Evolutionary conservation across 2,888 invertebrate genomes (phyloP), one percentile per base, ranked within the genome.

Genomic region (Drosophila seclusa): DNA sequence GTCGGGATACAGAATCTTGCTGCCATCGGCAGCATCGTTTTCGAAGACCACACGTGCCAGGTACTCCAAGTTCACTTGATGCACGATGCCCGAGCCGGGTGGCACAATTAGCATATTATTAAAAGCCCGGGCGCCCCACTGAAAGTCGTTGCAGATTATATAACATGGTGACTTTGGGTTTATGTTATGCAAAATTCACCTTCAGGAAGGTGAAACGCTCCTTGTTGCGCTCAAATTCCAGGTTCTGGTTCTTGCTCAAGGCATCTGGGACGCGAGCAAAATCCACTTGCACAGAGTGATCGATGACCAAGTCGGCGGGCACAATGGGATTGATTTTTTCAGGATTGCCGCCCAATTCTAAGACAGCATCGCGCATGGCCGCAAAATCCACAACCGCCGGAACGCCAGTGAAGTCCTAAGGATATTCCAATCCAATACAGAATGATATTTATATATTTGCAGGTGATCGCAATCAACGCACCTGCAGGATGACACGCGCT

Each of bases 331-430:
- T 99, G 89, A 99, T 99, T 92, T 96, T 97, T 83, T 98, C 95
- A 0, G 99, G 97, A 94, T 99, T 95, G 0, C 98, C 99, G 0
- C 97, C 97, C 6, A 99, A 94, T 29, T 94, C 94, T 82, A 96
- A 95, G 0, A 99, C 98, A 0, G 99, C 98, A 93, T 99, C 99
- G 69, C 99, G 94, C 99, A 99, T 99, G 1, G 99, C 98, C 18
- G 99, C 99, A 94, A 99, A 98, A 93, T 99, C 99, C 0, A 99
- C 99, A 31, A 99, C 98, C 0, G 99, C 99, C 1, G 99, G 99
- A 0, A 99, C 99, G 4, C 99, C 99, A 18, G 99, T 99, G 78
- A 98, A 95, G 92, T 98, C 98, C 97, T 98, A 45, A 49, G 0
- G 0, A 29, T 4, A 57, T 21, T 57, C 1, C 11, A 54, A 4